Evolutionary conservation across 2,888 invertebrate species (phyloP).

Genomic region (Campaea margaritaria): DNA sequence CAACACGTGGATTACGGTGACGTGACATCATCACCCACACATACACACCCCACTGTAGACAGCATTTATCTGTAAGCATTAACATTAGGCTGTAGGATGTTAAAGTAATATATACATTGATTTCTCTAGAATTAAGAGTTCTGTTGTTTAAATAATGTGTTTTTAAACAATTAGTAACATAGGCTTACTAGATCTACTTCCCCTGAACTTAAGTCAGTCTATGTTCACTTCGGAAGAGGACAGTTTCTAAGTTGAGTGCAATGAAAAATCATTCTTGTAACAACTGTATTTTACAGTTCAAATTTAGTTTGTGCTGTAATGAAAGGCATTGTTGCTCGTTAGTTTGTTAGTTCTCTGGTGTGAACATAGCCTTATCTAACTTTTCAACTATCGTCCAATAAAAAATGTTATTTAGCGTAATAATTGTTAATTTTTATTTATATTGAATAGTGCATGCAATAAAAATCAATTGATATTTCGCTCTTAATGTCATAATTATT

Average conservation of each 20-base stretch:
- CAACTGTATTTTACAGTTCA: no score
- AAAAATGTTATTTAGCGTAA: constrained; percentile 66
- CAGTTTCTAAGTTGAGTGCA: neutral
- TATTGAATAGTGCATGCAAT: constrained; percentile 74
- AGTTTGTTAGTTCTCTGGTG: neutral
- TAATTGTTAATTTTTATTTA: constrained; percentile 75
- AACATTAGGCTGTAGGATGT: constrained; percentile 75
- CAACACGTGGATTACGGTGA: constrained; percentile 35
- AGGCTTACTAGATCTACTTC: constrained; percentile 46
- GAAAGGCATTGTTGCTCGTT: neutral
- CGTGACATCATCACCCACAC: constrained; percentile 39
- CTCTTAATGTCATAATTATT: constrained; percentile 64
- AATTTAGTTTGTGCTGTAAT: neutral
- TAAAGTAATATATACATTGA: constrained; percentile 85
- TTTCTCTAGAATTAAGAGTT: constrained; percentile 79
- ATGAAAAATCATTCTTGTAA: neutral
- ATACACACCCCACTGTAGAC: constrained; percentile 69
- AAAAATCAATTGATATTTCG: constrained; percentile 80
- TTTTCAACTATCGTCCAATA: constrained; percentile 68
- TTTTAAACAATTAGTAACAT: constrained; percentile 54
- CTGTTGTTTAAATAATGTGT: constrained; percentile 71
- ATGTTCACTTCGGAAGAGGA: constrained; percentile 10
- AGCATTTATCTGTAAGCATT: constrained; percentile 83
- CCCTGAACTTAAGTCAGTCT: constrained; percentile 50
- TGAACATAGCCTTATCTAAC: constrained; percentile 40